These are phyloP conservation scores for Acrobasis suavella DNA, from an alignment of 2,888 invertebrate genomes.

Conservation along the genomic window DNA sequence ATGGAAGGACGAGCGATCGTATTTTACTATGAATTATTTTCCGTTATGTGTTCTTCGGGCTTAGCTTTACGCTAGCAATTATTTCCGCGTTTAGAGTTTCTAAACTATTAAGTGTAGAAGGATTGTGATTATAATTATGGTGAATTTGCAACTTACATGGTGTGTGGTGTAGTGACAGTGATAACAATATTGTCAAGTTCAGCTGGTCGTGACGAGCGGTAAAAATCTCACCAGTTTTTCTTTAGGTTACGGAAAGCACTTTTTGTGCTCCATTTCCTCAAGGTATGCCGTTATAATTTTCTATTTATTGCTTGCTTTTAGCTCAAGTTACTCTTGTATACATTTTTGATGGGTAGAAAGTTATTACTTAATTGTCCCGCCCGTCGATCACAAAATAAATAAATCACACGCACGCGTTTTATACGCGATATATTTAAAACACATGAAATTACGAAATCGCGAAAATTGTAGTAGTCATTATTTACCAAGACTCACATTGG, in stretches of 20 bases:
- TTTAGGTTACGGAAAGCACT: constrained; percentile 64
- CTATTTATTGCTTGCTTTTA: constrained; percentile 41
- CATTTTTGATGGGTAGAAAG: background rate
- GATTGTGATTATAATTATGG: constrained; percentile 26
- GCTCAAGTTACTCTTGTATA: constrained; percentile 22
- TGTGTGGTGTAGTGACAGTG: constrained; percentile 51
- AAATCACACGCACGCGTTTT: background rate
- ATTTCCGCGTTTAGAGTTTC: constrained; percentile 17
- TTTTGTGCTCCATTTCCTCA: constrained; percentile 75
- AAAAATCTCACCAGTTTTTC: constrained; percentile 75
- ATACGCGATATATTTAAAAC: constrained; percentile 3
- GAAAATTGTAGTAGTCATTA: constrained; percentile 46
- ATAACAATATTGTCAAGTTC: constrained; percentile 73
- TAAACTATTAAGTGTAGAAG: constrained; percentile 22
- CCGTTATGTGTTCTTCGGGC: constrained; percentile 36
- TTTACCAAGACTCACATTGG: constrained; percentile 67
- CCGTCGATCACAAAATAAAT: background rate
- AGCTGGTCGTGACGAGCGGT: constrained; percentile 78
- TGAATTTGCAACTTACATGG: constrained; percentile 33
- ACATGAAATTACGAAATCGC: constrained; percentile 26
- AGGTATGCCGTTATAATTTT: constrained; percentile 76
- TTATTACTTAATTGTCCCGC: background rate
- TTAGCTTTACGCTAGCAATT: constrained; percentile 28
- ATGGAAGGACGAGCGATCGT: constrained; percentile 39
- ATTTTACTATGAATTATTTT: constrained; percentile 42